These are phyloP conservation scores for Rhyacophila evoluta DNA, from an alignment of 2,888 invertebrate genomes.

Conservation along the genomic window DNA sequence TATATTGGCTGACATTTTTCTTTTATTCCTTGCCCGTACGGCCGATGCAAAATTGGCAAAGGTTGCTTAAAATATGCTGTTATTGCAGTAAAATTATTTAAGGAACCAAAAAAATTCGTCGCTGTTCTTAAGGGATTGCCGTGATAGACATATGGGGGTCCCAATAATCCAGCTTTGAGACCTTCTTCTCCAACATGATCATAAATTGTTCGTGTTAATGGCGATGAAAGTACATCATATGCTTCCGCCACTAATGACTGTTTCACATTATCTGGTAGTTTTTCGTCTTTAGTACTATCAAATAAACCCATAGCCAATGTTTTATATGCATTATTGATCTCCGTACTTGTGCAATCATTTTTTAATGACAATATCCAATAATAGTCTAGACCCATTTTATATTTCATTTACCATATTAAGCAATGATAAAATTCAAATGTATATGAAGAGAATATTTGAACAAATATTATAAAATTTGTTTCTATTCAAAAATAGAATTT, in stretches of 20 bases:
- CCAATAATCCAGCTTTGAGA: slow-evolving; percentile 82
- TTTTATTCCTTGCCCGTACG: slow-evolving; percentile 64
- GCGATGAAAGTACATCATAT: slow-evolving; percentile 80
- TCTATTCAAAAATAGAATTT: no score
- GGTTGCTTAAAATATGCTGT: slow-evolving; percentile 76
- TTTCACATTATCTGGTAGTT: not conserved
- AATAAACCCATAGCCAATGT: not conserved
- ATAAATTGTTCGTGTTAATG: slow-evolving; percentile 79
- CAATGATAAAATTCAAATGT: no score
- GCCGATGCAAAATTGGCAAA: slow-evolving; percentile 71
- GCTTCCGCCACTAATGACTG: slow-evolving; percentile 76
- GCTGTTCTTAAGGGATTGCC: slow-evolving; percentile 78
- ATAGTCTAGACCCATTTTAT: slow-evolving; percentile 80
- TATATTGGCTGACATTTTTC: slow-evolving; percentile 70
- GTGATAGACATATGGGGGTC: slow-evolving; percentile 83
- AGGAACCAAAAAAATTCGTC: slow-evolving; percentile 81
- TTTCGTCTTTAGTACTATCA: not conserved
- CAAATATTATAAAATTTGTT: no score
- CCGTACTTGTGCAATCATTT: slow-evolving; percentile 73
- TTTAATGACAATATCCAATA: slow-evolving; percentile 81
- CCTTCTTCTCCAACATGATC: slow-evolving; percentile 93
- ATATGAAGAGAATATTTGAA: no score
- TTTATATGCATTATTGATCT: slow-evolving; percentile 79
- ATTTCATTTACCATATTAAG: no score
- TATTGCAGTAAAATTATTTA: slow-evolving; percentile 84